Conservation (phyloP, 2,113 vertebrate genomes). For the Penelope pileata region DNA sequence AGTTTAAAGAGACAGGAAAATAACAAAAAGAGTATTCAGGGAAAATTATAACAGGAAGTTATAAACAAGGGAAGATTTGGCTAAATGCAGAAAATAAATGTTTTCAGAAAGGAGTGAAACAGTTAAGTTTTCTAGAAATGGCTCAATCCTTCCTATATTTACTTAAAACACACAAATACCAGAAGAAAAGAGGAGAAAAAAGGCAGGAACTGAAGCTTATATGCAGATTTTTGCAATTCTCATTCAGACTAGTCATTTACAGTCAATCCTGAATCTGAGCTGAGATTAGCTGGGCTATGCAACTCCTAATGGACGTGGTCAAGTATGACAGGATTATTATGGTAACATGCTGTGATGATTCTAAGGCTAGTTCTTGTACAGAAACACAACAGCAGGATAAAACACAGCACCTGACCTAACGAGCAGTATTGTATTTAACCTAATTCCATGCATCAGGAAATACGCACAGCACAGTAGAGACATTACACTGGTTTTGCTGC, state of each 20-base stretch:
- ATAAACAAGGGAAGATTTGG: not conserved
- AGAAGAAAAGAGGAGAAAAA: not conserved
- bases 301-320: not conserved
- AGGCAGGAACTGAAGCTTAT: rapidly evolving
- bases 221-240: not conserved
- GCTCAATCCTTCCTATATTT: not conserved
- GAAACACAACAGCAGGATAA: not conserved
- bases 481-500: not conserved
- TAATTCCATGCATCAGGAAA: not conserved
- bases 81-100: not conserved
- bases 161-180: not conserved
- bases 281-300: not conserved
- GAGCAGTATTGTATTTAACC: not conserved
- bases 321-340: not conserved
- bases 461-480: not conserved
- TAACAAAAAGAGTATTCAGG: not conserved
- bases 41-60: rapidly evolving
- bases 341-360: not conserved
- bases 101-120: not conserved
- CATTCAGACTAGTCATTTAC: not conserved
- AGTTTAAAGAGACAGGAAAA: not conserved
- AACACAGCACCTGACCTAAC: not conserved
- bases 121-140: not conserved
- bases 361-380: not conserved
- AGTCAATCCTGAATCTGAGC: not conserved